phyloP scores from a whole-genome alignment of 1,140 invertebrate genomes.

The Caenorhabditis briggsae region DNA sequence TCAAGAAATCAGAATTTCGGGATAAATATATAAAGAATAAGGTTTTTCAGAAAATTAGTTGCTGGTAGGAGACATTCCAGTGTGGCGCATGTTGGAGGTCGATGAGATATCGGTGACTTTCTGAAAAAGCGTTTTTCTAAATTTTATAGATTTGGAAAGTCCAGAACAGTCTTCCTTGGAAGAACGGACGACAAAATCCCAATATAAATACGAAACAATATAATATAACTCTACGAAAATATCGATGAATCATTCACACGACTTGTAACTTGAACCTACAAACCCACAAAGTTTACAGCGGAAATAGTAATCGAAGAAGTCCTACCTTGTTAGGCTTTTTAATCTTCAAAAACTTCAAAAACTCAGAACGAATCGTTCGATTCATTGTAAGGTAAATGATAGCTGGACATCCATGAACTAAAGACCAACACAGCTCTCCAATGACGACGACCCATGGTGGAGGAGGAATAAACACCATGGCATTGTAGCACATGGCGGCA shows the following conservation, averaged over 20 bases:
- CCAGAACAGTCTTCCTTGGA: no score
- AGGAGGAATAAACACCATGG: slow-evolving; percentile 11
- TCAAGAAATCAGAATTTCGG: not conserved
- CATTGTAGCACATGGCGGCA: slow-evolving; percentile 39
- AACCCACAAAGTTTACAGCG: not conserved
- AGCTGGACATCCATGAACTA: slow-evolving; percentile 24
- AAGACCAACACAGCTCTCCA: slow-evolving; percentile 14
- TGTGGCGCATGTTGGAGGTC: slow-evolving; percentile 30
- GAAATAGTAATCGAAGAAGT: not conserved
- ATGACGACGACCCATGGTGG: slow-evolving; percentile 20
- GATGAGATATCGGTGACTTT: slow-evolving; percentile 20
- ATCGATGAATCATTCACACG: not conserved
- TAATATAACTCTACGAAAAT: not conserved
- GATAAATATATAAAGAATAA: no score
- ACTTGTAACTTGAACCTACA: not conserved
- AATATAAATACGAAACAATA: not conserved
- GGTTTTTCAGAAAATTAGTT: not conserved
- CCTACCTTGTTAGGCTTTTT: not conserved
- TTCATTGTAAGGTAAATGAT: slow-evolving; percentile 26
- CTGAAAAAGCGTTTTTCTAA: not conserved
- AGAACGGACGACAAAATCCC: no score
- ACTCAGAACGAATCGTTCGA: not conserved
- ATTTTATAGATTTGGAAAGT: no score
- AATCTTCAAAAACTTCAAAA: not conserved
- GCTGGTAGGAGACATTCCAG: not conserved